A percentile compares a stretch with the other conserved stretches of the same genome.
These are phyloP conservation scores for Musca domestica DNA, from an alignment of 1,140 invertebrate species.

Conservation along the genomic window DNA sequence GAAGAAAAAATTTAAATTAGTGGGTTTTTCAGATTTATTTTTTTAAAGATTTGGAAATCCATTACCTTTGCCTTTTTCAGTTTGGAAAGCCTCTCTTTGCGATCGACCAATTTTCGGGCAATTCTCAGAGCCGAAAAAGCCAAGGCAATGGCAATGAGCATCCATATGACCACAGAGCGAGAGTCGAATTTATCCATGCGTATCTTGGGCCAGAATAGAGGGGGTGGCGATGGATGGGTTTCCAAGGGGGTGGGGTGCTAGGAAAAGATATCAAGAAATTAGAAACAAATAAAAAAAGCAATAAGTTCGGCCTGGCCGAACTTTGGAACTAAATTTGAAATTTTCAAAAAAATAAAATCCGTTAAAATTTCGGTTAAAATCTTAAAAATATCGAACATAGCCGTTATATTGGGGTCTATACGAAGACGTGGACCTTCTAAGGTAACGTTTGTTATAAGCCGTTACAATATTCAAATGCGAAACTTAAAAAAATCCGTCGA, in stretches of 20 bases:
- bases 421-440: too few species aligned
- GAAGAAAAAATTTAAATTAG: neutral
- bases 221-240: slow-evolving; percentile 33
- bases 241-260: neutral
- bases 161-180: slow-evolving; percentile 50
- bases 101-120: slow-evolving; percentile 38
- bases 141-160: slow-evolving; percentile 43
- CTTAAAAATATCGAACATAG: too few species aligned
- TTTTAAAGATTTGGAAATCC: too few species aligned
- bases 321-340: too few species aligned
- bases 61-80: slow-evolving; percentile 18
- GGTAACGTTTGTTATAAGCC: too few species aligned
- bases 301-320: neutral
- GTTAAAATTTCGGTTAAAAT: too few species aligned
- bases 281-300: neutral
- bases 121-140: slow-evolving; percentile 43
- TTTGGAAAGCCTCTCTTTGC: slow-evolving; percentile 23
- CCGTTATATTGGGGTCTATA: too few species aligned
- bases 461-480: too few species aligned
- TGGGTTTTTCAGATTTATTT: too few species aligned
- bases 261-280: neutral
- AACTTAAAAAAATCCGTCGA: too few species aligned
- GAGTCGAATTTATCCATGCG: slow-evolving; percentile 48
- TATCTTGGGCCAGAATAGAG: slow-evolving; percentile 41
- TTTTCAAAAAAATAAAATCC: too few species aligned